Conservation (phyloP, 2,888 invertebrate genomes). For the Lysandra bellargus region DNA sequence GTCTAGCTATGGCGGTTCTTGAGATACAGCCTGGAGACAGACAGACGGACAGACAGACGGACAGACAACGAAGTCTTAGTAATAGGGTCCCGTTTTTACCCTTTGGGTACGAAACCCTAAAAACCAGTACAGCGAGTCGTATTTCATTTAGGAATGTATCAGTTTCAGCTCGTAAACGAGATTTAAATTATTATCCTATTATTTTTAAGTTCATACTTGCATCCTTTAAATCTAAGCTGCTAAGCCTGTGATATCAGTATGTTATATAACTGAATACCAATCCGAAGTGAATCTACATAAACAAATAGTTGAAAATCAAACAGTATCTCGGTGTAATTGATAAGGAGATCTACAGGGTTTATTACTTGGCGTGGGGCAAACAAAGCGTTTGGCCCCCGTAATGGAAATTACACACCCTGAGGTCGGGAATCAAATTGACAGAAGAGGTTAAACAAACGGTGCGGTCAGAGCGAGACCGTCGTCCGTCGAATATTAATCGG, state of each 20-base stretch:
- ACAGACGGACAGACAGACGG: no score
- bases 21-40: no score
- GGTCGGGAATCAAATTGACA: conserved; percentile 79
- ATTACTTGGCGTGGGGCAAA: conserved; percentile 68
- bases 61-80: no score
- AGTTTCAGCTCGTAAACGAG: no score
- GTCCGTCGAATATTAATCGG: conserved; percentile 75
- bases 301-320: conserved; percentile 27
- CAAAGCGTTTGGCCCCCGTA: conserved; percentile 70
- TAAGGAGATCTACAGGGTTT: conserved; percentile 56
- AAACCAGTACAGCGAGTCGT: not conserved
- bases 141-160: no score
- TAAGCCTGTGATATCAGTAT: no score
- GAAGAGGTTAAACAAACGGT: conserved; percentile 80
- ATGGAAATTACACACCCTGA: conserved; percentile 78
- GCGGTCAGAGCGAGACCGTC: conserved; percentile 63
- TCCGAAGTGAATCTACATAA: not conserved
- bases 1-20: no score
- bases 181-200: no score
- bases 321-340: conserved; percentile 43
- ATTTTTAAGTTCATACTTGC: no score
- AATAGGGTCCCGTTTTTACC: no score
- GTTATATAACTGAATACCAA: not conserved
- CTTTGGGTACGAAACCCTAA: not conserved
- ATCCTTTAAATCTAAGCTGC: no score